phyloP scores from a whole-genome alignment of 2,888 invertebrate genomes.

The Nephrotoma guestfalica region DNA sequence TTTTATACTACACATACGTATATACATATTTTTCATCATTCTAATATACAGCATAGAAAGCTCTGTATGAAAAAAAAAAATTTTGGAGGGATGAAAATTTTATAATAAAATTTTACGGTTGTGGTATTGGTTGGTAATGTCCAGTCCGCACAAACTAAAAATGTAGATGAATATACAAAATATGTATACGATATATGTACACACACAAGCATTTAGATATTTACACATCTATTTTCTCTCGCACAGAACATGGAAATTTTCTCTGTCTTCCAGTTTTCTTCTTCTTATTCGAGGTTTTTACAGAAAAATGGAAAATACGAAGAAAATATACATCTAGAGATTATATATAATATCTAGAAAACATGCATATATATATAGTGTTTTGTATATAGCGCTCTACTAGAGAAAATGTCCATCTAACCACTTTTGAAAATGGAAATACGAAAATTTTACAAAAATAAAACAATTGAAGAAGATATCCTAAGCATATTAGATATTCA shows the following conservation, averaged over 20 bases:
- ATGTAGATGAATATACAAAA: neutral
- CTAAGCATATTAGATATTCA: neutral
- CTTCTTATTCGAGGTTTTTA: neutral
- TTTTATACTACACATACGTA: neutral
- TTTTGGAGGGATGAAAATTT: neutral
- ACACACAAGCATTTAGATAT: neutral
- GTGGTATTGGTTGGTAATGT: conserved; percentile 2
- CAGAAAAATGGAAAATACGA: neutral
- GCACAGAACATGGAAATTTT: neutral
- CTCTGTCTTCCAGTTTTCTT: neutral
- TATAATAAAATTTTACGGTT: conserved; percentile 3
- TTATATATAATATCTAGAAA: neutral
- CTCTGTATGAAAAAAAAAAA: neutral
- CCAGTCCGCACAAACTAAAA: neutral
- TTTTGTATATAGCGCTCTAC: neutral
- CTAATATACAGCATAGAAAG: neutral
- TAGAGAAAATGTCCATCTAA: conserved; percentile 6
- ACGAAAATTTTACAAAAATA: neutral
- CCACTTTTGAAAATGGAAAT: neutral
- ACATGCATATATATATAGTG: neutral
- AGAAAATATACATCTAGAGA: neutral
- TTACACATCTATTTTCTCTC: neutral
- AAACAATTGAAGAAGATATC: neutral
- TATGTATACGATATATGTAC: neutral
- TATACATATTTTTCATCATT: neutral